Evolutionary conservation across 2,888 invertebrate species (phyloP).

Genomic region (Drosophila glabriapex): DNA sequence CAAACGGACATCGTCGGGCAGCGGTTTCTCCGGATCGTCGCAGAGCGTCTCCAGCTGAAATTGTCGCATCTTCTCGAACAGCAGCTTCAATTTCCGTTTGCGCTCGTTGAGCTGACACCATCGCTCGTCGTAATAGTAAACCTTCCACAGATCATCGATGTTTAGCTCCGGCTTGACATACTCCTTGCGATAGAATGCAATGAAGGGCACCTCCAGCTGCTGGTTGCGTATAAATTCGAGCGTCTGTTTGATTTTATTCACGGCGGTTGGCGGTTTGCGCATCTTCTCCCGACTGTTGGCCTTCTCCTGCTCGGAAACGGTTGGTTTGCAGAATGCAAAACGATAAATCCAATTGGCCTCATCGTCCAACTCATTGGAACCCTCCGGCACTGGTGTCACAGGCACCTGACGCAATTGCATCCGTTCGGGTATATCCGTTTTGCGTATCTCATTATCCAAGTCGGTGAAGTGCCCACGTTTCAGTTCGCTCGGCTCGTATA

Average conservation of each 20-base stretch:
- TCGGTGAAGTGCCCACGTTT: conserved; percentile 98
- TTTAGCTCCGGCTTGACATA: conserved; percentile 97
- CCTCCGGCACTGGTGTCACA: conserved; percentile 92
- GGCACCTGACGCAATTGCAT: conserved; percentile 96
- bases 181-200: conserved; percentile 99
- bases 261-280: conserved; percentile 89
- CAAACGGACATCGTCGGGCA: conserved; percentile 93
- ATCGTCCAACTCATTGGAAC: conserved; percentile 94
- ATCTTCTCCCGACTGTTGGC: conserved; percentile 85
- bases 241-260: conserved; percentile 96
- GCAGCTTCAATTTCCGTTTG: conserved; percentile 91
- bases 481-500: conserved; percentile 98
- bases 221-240: conserved; percentile 98
- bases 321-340: conserved; percentile 94
- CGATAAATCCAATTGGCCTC: conserved; percentile 99
- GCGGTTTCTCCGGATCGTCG: conserved; percentile 92
- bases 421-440: conserved; percentile 95
- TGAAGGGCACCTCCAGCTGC: conserved; percentile 98
- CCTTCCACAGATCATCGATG: conserved; percentile 98
- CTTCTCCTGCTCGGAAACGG: conserved; percentile 91
- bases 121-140: conserved; percentile 98
- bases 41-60: conserved; percentile 94
- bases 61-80: conserved; percentile 96
- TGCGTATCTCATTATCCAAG: conserved; percentile 94
- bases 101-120: conserved; percentile 96